Evolutionary conservation across 2,888 invertebrate genomes (phyloP), one percentile per base, ranked within the genome.

Genomic region (Pseudococcus jackbeardsleyi): DNA sequence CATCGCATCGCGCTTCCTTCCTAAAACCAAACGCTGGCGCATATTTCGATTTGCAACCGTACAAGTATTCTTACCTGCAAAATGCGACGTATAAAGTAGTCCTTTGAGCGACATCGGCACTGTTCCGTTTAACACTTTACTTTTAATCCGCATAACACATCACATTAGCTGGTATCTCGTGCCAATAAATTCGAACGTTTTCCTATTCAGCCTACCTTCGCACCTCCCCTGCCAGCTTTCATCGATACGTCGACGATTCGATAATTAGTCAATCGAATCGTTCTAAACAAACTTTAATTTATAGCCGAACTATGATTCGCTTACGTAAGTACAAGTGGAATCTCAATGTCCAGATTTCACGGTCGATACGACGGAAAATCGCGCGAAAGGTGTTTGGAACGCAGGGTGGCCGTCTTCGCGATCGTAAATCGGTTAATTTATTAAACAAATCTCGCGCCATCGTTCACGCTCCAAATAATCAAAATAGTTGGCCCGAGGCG

Each of bases 371-470:
- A 19, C 22, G 19, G 12, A 39, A 19, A 46, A 82, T 19, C 12
- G 19, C 19, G 17, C 12, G n/a, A n/a, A 19, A 11, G 64, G 59
- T 7, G 19, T 1, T 42, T 42, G 42, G 8, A 0, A 64, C 12
- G 64, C 22, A 9, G 12, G 22, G 9, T 64, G 64, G 64, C 12
- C 64, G 59, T 59, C 59, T 3, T 5, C 42, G 64, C 19, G 79
- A 82, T 72, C 72, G 72, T 72, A 72, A 72, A 72, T 72, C 72
- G 72, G 72, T 82, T 82, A 82, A 82, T 82, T 82, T 82, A 82
- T 19, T 82, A 82, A 82, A 82, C 79, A 82, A 82, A 82, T 82
- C 46, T 82, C 46, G 79, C 46, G 46, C 42, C 79, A 46, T 33
- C 19, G 11, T 82, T 82, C 79, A 82, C 79, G 79, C 79, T 82